A percentile compares a stretch with the other conserved stretches of the same genome.
Evolutionary conservation across 1,140 invertebrate species (phyloP).

Genomic region (Ylistrum balloti): DNA sequence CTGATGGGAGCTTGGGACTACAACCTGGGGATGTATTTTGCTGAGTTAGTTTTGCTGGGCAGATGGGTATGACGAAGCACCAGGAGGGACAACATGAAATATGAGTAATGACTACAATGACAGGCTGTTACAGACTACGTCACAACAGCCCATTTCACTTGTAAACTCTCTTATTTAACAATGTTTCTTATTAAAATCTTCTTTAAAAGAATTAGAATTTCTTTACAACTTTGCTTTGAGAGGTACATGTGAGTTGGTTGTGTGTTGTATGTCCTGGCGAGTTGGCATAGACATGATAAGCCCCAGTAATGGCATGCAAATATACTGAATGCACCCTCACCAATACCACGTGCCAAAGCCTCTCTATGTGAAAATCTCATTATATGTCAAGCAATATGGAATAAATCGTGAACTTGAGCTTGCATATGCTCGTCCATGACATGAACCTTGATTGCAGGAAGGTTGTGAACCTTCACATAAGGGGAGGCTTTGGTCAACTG

Average conservation of each 20-base stretch:
- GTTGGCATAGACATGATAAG: neutral
- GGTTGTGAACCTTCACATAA: conserved; percentile 56
- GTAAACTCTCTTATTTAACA: neutral
- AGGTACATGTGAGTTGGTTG: neutral
- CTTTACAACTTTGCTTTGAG: neutral
- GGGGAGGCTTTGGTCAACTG: conserved; percentile 61
- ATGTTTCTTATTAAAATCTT: too few relatives aligned
- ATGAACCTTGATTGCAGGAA: conserved; percentile 64
- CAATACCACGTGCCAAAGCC: conserved; percentile 31
- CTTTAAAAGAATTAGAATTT: too few relatives aligned
- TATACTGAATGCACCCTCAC: conserved; percentile 6
- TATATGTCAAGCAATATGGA: conserved; percentile 26
- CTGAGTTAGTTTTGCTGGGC: neutral
- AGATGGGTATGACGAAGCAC: conserved; percentile 1
- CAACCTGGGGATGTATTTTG: neutral
- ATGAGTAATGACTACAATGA: neutral
- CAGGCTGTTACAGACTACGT: conserved; percentile 16
- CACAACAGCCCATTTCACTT: neutral
- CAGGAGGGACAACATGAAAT: neutral
- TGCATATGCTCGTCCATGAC: conserved; percentile 52
- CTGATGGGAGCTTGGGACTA: neutral
- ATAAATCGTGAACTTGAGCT: conserved; percentile 38
- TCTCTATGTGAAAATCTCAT: conserved; percentile 15
- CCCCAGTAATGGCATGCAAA: conserved; percentile 23
- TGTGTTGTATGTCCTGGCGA: neutral